Percentiles rank a stretch among this genome's conserved stretches.
Evolutionary conservation across 1,140 invertebrate genomes (phyloP).

Genomic region (Zelostemma sp.): DNA sequence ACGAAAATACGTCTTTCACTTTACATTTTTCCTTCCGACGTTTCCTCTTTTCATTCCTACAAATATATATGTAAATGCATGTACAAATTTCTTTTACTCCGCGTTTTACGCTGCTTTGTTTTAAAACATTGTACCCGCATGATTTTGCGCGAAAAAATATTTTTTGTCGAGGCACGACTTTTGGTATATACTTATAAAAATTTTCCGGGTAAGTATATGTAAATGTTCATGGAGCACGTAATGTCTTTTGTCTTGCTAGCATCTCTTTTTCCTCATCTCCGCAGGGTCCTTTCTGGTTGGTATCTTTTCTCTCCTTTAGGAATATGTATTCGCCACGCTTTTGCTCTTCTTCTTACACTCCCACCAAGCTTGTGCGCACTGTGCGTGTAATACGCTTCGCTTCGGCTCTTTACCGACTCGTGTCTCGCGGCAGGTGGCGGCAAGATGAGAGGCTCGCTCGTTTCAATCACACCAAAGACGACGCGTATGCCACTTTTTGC

Average conservation of each 20-base stretch:
- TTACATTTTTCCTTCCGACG: conserved; percentile 28
- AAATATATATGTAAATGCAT: conserved; percentile 45
- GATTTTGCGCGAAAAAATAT: not conserved
- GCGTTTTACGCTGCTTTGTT: conserved; percentile 34
- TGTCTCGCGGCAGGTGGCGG: conserved; percentile 47
- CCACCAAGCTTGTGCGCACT: conserved; percentile 35
- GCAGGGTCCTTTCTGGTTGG: not conserved
- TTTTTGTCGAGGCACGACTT: not conserved
- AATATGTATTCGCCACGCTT: not conserved
- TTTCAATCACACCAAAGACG: conserved; percentile 14
- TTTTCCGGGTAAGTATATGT: not conserved
- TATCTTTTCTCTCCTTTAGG: not conserved
- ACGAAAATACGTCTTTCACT: conserved; percentile 39
- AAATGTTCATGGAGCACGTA: not conserved
- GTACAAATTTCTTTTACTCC: conserved; percentile 44
- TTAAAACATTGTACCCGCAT: conserved; percentile 24
- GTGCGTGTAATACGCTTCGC: conserved; percentile 48
- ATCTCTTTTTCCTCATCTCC: not conserved
- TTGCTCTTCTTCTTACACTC: conserved; percentile 29
- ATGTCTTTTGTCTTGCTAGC: not conserved
- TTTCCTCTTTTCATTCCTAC: conserved; percentile 16
- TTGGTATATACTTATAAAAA: not conserved
- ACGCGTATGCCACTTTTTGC: no score
- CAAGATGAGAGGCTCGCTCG: conserved; percentile 35
- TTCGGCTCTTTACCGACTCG: conserved; percentile 42